Evolutionary conservation across 1,140 invertebrate species (phyloP).

Genomic region (Bicyclus anynana): DNA sequence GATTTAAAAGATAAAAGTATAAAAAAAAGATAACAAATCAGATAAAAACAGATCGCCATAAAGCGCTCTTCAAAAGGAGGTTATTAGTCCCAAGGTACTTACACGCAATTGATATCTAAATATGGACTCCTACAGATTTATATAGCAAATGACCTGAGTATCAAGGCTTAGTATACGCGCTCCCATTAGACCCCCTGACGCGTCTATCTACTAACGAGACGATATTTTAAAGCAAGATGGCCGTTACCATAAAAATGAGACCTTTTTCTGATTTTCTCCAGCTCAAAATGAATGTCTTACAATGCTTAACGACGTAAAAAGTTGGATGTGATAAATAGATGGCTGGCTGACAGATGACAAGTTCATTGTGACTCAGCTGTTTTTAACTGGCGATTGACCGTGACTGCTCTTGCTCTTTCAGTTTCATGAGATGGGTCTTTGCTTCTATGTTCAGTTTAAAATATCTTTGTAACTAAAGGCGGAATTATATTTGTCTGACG

Average conservation of each 20-base stretch:
- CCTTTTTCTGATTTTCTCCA: conserved; percentile 8
- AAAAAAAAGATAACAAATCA: neutral
- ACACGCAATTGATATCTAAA: neutral
- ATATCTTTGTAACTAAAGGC: too few species aligned
- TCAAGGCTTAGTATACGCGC: neutral
- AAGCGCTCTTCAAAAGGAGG: conserved; percentile 6
- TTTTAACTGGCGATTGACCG: conserved; percentile 9
- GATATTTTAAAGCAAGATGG: conserved; percentile 15
- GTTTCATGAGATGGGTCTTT: neutral
- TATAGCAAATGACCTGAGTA: neutral
- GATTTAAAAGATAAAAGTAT: neutral
- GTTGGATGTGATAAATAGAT: conserved; percentile 13
- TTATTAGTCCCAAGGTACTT: conserved; percentile 1
- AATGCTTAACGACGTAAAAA: conserved; percentile 16
- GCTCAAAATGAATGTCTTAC: conserved; percentile 10
- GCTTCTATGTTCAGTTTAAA: too few species aligned
- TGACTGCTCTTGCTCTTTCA: neutral
- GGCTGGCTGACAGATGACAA: conserved; percentile 7
- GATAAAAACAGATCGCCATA: neutral
- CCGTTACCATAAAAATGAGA: conserved; percentile 17
- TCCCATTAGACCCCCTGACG: conserved; percentile 17
- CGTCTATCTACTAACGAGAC: conserved; percentile 8
- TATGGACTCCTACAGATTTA: neutral
- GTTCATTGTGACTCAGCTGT: conserved; percentile 21
- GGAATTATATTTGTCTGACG: too few species aligned